These are phyloP conservation scores for Catharus ustulatus DNA, from an alignment of 2,797 vertebrate genomes.

Conservation along the genomic window DNA sequence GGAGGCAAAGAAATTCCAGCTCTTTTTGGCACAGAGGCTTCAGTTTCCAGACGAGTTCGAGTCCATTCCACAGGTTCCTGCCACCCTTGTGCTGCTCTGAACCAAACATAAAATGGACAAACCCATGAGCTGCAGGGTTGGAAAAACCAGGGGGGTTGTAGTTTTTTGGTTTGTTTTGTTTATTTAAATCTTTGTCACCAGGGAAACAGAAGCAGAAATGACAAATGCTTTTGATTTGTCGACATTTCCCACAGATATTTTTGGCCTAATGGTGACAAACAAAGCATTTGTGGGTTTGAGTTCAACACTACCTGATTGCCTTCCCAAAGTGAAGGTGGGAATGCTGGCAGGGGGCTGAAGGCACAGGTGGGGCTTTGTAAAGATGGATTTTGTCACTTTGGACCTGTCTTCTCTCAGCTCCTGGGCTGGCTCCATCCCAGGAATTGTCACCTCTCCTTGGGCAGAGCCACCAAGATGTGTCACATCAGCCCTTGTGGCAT, in stretches of 20 bases:
- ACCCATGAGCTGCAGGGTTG: background rate
- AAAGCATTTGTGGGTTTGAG: background rate
- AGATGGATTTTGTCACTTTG: background rate
- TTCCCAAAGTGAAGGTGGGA: background rate
- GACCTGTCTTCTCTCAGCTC: background rate
- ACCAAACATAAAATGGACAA: background rate
- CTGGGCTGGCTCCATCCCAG: background rate
- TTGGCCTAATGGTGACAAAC: constrained; percentile 3
- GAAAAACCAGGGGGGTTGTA: background rate
- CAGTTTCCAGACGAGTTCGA: background rate
- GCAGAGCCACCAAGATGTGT: background rate
- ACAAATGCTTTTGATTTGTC: constrained; percentile 34
- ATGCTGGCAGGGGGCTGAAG: background rate
- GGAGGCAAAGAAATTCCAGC: background rate
- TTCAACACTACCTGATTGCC: background rate
- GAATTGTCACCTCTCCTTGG: background rate
- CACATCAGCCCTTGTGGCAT: background rate
- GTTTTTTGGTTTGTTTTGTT: background rate
- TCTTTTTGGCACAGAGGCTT: background rate
- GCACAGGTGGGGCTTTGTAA: background rate
- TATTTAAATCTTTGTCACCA: background rate
- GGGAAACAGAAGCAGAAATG: constrained; percentile 55
- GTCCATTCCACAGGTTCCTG: background rate
- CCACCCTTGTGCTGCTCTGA: background rate
- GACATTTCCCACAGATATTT: background rate